Percentiles rank a stretch among this genome's conserved stretches.
Conservation (phyloP, 2,113 vertebrate species). For the Colistium nudipinnis region DNA sequence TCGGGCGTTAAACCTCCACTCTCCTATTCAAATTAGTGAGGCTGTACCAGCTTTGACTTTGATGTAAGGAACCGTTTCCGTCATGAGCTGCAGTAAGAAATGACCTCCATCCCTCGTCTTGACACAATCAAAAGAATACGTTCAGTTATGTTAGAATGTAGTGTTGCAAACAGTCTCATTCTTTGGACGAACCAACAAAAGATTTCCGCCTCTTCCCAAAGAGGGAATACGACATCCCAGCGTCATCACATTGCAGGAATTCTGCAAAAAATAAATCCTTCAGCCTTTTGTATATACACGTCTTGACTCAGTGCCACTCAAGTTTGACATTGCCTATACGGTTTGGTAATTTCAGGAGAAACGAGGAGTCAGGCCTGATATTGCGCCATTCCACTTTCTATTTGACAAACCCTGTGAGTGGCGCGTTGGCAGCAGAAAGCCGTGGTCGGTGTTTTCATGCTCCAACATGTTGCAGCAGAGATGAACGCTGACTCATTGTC, state of each 20-base stretch:
- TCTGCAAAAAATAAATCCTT: constrained; percentile 34
- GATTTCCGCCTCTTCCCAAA: constrained; percentile 4
- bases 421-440: constrained; percentile 20
- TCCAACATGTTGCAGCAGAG: constrained; percentile 42
- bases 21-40: neutral
- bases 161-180: neutral
- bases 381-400: constrained; percentile 69
- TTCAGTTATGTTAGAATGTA: neutral
- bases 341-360: constrained; percentile 10
- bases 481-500: constrained; percentile 1
- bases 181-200: neutral
- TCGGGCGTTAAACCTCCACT: constrained; percentile 9
- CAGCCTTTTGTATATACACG: constrained; percentile 29
- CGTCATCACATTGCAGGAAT: constrained; percentile 14
- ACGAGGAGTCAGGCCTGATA: constrained; percentile 37
- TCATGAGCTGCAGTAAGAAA: neutral
- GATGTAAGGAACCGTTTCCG: neutral
- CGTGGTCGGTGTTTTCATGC: constrained; percentile 41
- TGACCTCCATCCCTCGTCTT: neutral
- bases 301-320: constrained; percentile 13
- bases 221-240: neutral
- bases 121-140: neutral
- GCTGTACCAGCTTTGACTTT: neutral
- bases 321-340: constrained; percentile 25
- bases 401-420: constrained; percentile 23